Base-by-base conservation (phyloP, 2,888 invertebrate species). In the Orchesellides sinensis region DNA sequence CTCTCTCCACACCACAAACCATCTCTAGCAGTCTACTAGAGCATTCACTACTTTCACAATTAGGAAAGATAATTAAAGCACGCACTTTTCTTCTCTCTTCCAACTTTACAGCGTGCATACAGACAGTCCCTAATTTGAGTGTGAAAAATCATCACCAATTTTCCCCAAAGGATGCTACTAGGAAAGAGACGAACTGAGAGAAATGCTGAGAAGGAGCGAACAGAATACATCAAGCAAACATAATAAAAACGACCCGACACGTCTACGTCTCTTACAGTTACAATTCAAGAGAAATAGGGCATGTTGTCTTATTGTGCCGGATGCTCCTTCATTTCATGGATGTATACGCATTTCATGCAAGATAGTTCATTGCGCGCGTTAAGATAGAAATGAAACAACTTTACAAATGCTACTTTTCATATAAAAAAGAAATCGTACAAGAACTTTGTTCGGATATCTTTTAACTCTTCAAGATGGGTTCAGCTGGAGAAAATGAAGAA, bases 111-210 rank as follows among this genome's bases (percentile, higher is more conserved):
- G 49, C 61, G 45, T 63, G 61, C 47, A 73, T 56, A 73, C 29
- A 63, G 73, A 73, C 61, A 63, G 61, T 29, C 21, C 10, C 63
- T 73, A 73, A 73, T 73, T 73, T 73, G 73, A 73, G 73, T 63
- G 73, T 73, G 73, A 73, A 73, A 73, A 73, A 73, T 73, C 63
- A 73, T 73, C 73, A 61, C 72, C 72, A 73, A 73, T 49, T 73
- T 73, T 63, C 73, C 73, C 73, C 49, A 61, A 61, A 35, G 61
- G 63, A 63, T 56, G 6, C 49, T 17, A 3, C 27, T 10, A 52
- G 17, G n/a, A 17, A 21, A 52, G 52, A 17, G 17, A 52, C 17
- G 52, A 52, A 8, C 12, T 35, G 12, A 35, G 8, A 35, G 12
- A 35, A 35, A 49, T 49, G n/a, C n/a, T n/a, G n/a, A n/a, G n/a